Percentiles rank a stretch among this genome's conserved stretches.
These are phyloP conservation scores for Balanococcus diminutus DNA, from an alignment of 2,888 invertebrate genomes.

Conservation along the genomic window DNA sequence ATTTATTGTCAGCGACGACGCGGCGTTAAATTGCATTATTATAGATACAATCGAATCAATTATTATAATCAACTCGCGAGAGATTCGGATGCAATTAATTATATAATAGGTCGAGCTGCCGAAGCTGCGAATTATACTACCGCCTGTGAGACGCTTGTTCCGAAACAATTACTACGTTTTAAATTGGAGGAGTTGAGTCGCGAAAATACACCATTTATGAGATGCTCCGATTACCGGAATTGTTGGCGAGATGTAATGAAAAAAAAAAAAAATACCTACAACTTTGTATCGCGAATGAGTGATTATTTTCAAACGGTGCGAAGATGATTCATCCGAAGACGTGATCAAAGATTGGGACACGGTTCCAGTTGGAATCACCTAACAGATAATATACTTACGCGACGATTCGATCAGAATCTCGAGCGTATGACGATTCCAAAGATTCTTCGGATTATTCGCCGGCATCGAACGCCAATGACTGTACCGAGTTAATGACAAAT, in stretches of 20 bases:
- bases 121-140: too few species aligned
- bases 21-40: conserved; percentile 37
- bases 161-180: conserved; percentile 7
- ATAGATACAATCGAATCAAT: conserved; percentile 37
- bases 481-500: background rate
- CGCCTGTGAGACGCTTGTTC: background rate
- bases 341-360: conserved; percentile 2
- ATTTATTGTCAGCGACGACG: background rate
- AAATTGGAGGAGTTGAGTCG: background rate
- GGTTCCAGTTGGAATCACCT: background rate
- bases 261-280: background rate
- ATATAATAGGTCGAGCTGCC: background rate
- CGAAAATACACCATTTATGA: background rate
- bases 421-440: background rate
- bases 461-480: background rate
- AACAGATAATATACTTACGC: background rate
- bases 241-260: background rate
- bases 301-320: background rate
- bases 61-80: conserved; percentile 33
- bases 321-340: background rate
- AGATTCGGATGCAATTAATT: background rate
- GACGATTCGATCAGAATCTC: background rate
- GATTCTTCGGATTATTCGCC: background rate
- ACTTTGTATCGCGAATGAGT: background rate
- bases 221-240: conserved; percentile 11